Conservation (phyloP, 2,888 invertebrate genomes). For the Chironomus riparius region DNA sequence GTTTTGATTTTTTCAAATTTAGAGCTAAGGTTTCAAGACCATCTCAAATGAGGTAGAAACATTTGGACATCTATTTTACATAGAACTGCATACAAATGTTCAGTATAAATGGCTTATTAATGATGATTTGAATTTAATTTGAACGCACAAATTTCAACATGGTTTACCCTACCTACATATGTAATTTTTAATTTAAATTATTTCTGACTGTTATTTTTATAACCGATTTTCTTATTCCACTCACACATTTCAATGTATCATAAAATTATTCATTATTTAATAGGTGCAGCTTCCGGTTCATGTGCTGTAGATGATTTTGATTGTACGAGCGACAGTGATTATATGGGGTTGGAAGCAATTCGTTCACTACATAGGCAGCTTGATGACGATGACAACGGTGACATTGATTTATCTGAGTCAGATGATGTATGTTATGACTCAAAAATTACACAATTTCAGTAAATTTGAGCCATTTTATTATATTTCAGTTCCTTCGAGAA, state of each 20-base stretch:
- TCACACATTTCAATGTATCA: background rate
- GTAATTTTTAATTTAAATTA: background rate
- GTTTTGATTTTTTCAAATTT: no score
- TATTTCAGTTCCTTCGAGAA: constrained; percentile 79
- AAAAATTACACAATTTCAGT: background rate
- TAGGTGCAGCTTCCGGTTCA: constrained; percentile 38
- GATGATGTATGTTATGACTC: constrained; percentile 80
- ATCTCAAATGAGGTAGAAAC: no score
- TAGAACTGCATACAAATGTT: no score
- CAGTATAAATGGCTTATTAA: no score
- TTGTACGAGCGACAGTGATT: constrained; percentile 67
- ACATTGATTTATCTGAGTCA: constrained; percentile 93
- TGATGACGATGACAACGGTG: constrained; percentile 96
- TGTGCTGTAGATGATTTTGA: constrained; percentile 55
- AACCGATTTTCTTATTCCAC: background rate
- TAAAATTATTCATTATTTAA: constrained; percentile 11
- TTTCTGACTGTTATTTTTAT: no score
- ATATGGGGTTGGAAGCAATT: constrained; percentile 86
- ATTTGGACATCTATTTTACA: no score
- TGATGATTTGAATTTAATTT: no score
- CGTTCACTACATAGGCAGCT: constrained; percentile 83
- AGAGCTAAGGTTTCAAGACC: no score
- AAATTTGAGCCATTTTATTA: constrained; percentile 23
- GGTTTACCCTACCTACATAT: no score
- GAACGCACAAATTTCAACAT: no score